A percentile compares a stretch with the other conserved stretches of the same genome.
These are phyloP conservation scores for Chaenodraco wilsoni DNA, from an alignment of 2,797 vertebrate species.

Conservation along the genomic window DNA sequence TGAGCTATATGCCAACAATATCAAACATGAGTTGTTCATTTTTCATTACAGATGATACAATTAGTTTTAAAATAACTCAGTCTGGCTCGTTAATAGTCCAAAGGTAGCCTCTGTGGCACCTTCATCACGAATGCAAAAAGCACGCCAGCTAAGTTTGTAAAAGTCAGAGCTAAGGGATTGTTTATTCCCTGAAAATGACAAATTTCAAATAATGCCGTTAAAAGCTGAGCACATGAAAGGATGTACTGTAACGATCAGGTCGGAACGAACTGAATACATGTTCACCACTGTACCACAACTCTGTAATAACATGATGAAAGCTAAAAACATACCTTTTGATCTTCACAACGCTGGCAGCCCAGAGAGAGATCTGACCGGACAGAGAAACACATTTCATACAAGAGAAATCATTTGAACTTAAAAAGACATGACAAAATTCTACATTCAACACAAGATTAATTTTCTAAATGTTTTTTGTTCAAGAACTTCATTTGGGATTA, in stretches of 20 bases:
- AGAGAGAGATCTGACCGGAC: conserved; percentile 5
- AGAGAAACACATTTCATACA: no score
- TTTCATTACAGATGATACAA: conserved; percentile 60
- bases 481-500: background rate
- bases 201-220: conserved; percentile 48
- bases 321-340: conserved; percentile 49
- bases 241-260: conserved; percentile 60
- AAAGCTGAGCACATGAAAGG: conserved; percentile 54
- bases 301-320: conserved; percentile 65
- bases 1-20: conserved; percentile 75
- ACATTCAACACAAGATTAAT: no score
- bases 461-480: no score
- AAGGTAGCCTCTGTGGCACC: conserved; percentile 49
- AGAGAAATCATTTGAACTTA: no score
- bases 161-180: conserved; percentile 23
- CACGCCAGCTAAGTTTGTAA: conserved; percentile 14
- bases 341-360: conserved; percentile 25
- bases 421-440: no score
- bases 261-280: conserved; percentile 16
- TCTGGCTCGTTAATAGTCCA: conserved; percentile 57
- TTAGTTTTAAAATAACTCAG: conserved; percentile 52
- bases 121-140: conserved; percentile 31
- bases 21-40: conserved; percentile 64
- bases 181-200: conserved; percentile 58
- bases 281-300: conserved; percentile 24